Percentiles rank a stretch among this genome's conserved stretches.
Evolutionary conservation across 2,797 vertebrate species (phyloP).

Genomic region (Anas acuta): DNA sequence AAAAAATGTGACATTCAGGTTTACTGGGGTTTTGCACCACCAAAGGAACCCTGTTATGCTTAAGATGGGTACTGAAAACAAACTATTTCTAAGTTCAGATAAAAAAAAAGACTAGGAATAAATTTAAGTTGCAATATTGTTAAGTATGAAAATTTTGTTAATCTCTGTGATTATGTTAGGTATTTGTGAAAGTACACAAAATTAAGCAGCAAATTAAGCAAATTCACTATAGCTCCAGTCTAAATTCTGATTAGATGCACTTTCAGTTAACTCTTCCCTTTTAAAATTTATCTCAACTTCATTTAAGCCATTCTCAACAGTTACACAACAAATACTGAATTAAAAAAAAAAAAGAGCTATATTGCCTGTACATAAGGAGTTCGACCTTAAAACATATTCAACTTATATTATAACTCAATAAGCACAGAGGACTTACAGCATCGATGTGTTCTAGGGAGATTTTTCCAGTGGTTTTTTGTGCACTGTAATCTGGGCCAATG

Average conservation of each 20-base stretch:
- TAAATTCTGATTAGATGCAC: neutral
- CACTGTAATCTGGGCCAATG: slow-evolving; percentile 93
- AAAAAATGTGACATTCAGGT: neutral
- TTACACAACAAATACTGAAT: neutral
- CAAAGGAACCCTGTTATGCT: neutral
- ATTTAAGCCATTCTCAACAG: neutral
- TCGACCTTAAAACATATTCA: neutral
- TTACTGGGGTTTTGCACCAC: neutral
- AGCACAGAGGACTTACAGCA: slow-evolving; percentile 82
- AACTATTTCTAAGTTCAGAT: rapidly evolving
- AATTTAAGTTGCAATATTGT: neutral
- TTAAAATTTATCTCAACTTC: neutral
- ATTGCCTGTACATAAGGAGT: neutral
- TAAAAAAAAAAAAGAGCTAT: neutral
- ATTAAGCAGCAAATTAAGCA: neutral
- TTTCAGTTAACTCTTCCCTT: neutral
- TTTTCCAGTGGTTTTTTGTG: slow-evolving; percentile 90
- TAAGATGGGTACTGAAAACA: neutral
- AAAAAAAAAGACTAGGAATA: neutral
- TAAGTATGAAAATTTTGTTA: neutral
- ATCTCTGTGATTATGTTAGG: neutral
- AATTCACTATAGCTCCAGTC: neutral
- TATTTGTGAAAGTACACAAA: slow-evolving; percentile 7
- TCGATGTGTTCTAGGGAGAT: slow-evolving; percentile 96
- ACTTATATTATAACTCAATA: neutral